Base-by-base conservation (phyloP, 2,888 invertebrate species). In the Synanthedon andrenaeformis region DNA sequence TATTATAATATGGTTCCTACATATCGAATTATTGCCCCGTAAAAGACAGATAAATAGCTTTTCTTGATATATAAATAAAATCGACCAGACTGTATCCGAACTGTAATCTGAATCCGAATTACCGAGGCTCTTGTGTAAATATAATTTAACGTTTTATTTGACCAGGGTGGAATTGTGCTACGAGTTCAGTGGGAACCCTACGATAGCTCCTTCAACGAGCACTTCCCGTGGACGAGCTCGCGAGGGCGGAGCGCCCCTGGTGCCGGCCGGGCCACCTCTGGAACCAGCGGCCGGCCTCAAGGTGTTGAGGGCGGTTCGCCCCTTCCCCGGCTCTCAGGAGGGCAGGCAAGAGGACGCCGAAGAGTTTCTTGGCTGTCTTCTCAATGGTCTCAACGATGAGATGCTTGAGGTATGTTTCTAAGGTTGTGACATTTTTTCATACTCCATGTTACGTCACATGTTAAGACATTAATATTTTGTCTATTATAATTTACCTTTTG, bases 331-430 rank as follows among this genome's bases (percentile, higher is more conserved):
- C 59, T 82, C 82, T 14, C 93, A 95, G 53, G 96, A 96, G 76
- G 98, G 97, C 0, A 89, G 96, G 17, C 98, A 98, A 78, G 98
- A 98, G 74, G 98, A 99, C 82, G 98, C 98, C 0, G 98, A 99
- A 79, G 98, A 99, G 76, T 98, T 98, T 82, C 90, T 98, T 2
- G 95, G 96, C 6, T 96, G 95, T 74, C 89, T 98, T 58, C 89
- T 99, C 23, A 98, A 98, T 82, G 95, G 95, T 28, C 90, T 98
- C 54, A 97, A 98, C 72, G 98, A 98, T 79, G 98, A 99, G 88
- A 97, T 98, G 96, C 89, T 96, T 3, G 96, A 96, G 89, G 94
- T 95, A 45, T 45, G 45, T 49, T 49, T 23, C 17, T 5, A 23
- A 49, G 49, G 14, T 49, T 49, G 13, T 49, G 12, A 23, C 3